These are phyloP conservation scores for Zingel zingel DNA, from an alignment of 2,113 vertebrate genomes.

Conservation along the genomic window DNA sequence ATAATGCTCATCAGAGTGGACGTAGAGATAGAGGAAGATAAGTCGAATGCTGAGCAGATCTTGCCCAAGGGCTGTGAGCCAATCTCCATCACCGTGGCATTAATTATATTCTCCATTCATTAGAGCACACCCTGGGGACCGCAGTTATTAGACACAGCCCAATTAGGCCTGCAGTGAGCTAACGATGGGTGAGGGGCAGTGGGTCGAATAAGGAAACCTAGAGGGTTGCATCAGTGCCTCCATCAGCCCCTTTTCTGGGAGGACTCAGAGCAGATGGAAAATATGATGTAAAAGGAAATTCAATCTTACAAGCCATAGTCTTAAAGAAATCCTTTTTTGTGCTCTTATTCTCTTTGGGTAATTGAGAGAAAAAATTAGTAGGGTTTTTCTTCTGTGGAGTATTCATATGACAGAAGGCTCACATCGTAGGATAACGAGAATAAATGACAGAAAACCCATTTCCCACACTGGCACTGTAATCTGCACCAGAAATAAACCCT, in stretches of 20 bases:
- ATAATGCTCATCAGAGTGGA: constrained; percentile 12
- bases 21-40: constrained; percentile 55
- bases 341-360: constrained; percentile 20
- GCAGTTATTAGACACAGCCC: constrained; percentile 80
- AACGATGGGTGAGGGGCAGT: constrained; percentile 70
- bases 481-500: constrained; percentile 30
- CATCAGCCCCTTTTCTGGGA: constrained; percentile 49
- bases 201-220: constrained; percentile 59
- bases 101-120: constrained; percentile 84
- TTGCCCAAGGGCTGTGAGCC: constrained; percentile 65
- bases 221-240: constrained; percentile 50
- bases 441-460: constrained; percentile 14
- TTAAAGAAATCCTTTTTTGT: constrained; percentile 47
- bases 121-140: constrained; percentile 71
- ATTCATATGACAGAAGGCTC: constrained; percentile 4
- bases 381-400: constrained; percentile 27
- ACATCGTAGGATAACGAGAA: constrained; percentile 13
- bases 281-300: constrained; percentile 58
- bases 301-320: constrained; percentile 42
- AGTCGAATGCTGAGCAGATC: constrained; percentile 68
- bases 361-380: constrained; percentile 1
- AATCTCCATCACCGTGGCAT: constrained; percentile 79
- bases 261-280: constrained; percentile 48
- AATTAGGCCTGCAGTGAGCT: constrained; percentile 81
- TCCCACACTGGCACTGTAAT: constrained; percentile 15